Evolutionary conservation across 2,113 vertebrate species (phyloP), one percentile per base, ranked within the genome.

Genomic region (Onychorhynchus coronatus): DNA sequence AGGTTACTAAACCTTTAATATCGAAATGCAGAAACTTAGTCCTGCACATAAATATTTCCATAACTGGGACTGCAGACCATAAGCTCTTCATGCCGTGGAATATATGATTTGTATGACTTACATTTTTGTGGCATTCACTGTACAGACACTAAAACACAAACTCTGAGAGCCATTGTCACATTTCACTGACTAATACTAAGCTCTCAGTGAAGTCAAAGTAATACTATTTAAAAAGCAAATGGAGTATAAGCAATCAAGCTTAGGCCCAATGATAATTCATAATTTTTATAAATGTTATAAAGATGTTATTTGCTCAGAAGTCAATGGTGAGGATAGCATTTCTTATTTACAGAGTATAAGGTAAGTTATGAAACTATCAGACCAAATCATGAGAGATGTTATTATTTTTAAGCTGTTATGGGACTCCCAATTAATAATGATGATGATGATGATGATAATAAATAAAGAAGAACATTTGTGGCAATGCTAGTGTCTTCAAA

Each of bases 1-100:
- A 87, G 30, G 52, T 82, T 75, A 89, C 74, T 70, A 83, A 83
- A 91, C 72, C 53, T 95, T 94, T 91, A 70, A 85, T 89, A 76
- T 44, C n/a, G 82, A 94, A 88, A 63, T 55, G 55, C 75, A 93
- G 85, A 80, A 95, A 83, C 35, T 74, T 71, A 55, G 39, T 80
- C 67, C 82, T 74, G 55, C 39, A 35, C 71, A 73, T 79, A 83
- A 96, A 46, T 75, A 88, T 85, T 92, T 91, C 80, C 14, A 5
- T 63, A 68, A n/a, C 71, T 67, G 62, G 21, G 52, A 53, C 27
- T 41, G 62, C 5, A 71, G 78, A 93, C 25, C 9, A 22, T 21
- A 55, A 80, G 58, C 55, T 73, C 67, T 83, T 79, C 58, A 47
- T 0, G 0, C 71, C n/a, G 30, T 28, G 65, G 35, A 46, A 61